Evolutionary conservation across 1,140 invertebrate species (phyloP), one percentile per base, ranked within the genome.

Genomic region (Littorina saxatilis): DNA sequence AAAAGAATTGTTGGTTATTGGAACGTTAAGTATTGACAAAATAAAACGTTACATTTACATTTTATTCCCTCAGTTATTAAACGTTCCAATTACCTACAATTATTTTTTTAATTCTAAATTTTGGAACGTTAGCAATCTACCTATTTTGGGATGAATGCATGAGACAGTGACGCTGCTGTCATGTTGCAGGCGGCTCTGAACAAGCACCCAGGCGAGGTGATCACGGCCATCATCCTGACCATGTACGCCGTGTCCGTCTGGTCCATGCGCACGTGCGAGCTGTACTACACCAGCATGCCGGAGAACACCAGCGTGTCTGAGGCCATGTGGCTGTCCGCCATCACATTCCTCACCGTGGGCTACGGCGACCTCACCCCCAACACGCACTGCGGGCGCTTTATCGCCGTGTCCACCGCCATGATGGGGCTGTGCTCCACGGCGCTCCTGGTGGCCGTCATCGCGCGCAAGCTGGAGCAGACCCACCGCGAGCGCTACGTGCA

Each of bases 391-490:
- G 92, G 92, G 2, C 83, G 92, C 2, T 87, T 87, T 27, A 91
- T 93, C n/a, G 87, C 92, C 13, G 91, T 92, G 0, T 79, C 90
- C 9, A 92, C 91, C 0, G 92, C 91, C 15, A 89, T 92, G 27
- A 90, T 92, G 85, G 91, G 92, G 4, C 89, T 91, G 1, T 91
- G 90, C 23, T 90, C 89, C 73, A 93, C 92, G 0, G 92, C 92
- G 17, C 88, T 93, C 3, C 88, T 92, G 20, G 92, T 93, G 0
- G 92, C 92, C 13, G 92, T 93, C 20, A 81, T 92, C 7, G 91
- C 91, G 3, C 79, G 63, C 1, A 91, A 91, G 82, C 79, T 93
- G 29, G 91, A 93, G 85, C 86, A 92, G 11, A 90, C 88, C 1
- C 78, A 91, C 39, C 83, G 90, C 13, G 91, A 93, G 82, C 92